These are phyloP conservation scores for Halichoeres trimaculatus DNA, from an alignment of 2,113 vertebrate species.

Conservation along the genomic window DNA sequence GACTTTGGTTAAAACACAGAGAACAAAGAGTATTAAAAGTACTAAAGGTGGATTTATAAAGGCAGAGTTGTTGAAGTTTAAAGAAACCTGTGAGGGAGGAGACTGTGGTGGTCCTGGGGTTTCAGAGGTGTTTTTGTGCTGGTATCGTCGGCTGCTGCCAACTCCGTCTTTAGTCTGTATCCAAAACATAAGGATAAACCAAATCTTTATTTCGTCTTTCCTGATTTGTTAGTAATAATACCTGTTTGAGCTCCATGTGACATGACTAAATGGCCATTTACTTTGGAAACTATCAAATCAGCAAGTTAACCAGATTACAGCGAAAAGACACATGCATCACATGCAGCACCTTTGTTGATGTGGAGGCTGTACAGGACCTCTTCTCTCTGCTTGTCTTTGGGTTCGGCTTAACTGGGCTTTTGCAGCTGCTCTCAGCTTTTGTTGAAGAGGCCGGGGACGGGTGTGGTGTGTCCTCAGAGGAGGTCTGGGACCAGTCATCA, in stretches of 20 bases:
- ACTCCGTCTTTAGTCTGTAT: conserved; percentile 67
- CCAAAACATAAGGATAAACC: conserved; percentile 19
- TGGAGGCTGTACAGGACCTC: conserved; percentile 56
- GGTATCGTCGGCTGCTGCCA: conserved; percentile 50
- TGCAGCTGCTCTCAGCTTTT: conserved; percentile 31
- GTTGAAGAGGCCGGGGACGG: conserved; percentile 1
- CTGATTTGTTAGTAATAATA: too few species aligned
- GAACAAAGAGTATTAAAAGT: neutral
- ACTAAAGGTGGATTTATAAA: neutral
- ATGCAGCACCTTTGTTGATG: conserved; percentile 62
- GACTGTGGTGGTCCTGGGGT: neutral
- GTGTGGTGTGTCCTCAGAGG: conserved; percentile 19
- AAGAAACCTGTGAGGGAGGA: conserved; percentile 49
- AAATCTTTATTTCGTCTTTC: neutral
- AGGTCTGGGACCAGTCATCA: conserved; percentile 18
- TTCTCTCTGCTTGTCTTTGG: conserved; percentile 36
- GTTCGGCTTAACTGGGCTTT: conserved; percentile 14
- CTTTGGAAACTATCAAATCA: neutral
- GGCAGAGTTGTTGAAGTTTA: neutral
- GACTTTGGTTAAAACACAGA: too few species aligned
- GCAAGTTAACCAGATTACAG: too few species aligned
- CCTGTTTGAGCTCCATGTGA: too few species aligned
- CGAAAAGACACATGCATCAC: too few species aligned
- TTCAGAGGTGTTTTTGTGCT: conserved; percentile 63
- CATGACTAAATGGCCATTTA: neutral